A percentile compares a stretch with the other conserved stretches of the same genome.
phyloP scores from a whole-genome alignment of 2,113 vertebrate species.

The Peromyscus leucopus region DNA sequence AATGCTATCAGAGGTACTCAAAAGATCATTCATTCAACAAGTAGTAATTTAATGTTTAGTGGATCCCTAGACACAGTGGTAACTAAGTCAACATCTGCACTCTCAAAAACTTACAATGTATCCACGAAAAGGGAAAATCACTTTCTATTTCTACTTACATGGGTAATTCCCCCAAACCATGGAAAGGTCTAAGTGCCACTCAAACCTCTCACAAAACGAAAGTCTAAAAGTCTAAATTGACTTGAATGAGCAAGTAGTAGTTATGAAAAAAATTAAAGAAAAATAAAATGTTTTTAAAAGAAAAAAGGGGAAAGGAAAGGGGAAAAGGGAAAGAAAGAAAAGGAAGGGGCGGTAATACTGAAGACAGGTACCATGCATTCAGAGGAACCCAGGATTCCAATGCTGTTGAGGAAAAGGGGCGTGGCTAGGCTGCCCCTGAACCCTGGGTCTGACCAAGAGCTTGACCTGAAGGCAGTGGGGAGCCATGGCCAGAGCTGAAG shows the following conservation, averaged over 20 bases:
- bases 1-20: neutral
- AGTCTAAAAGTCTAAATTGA: neutral
- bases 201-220: neutral
- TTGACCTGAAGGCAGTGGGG: constrained; percentile 13
- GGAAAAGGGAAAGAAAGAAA: too few species aligned
- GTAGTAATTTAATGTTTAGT: neutral
- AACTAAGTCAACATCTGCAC: neutral
- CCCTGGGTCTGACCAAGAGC: neutral
- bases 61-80: neutral
- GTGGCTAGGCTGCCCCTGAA: neutral
- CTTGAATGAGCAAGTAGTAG: neutral
- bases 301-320: neutral
- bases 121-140: constrained; percentile 14
- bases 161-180: neutral
- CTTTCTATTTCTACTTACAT: neutral
- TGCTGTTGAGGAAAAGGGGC: neutral
- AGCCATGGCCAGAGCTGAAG: neutral
- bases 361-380: neutral
- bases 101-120: neutral
- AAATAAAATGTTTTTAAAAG: neutral
- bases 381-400: neutral
- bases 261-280: neutral
- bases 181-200: neutral
- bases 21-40: constrained; percentile 36
- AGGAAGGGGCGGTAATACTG: neutral